Evolutionary conservation across 2,888 invertebrate species (phyloP).

Genomic region (Stomorhina lunata): DNA sequence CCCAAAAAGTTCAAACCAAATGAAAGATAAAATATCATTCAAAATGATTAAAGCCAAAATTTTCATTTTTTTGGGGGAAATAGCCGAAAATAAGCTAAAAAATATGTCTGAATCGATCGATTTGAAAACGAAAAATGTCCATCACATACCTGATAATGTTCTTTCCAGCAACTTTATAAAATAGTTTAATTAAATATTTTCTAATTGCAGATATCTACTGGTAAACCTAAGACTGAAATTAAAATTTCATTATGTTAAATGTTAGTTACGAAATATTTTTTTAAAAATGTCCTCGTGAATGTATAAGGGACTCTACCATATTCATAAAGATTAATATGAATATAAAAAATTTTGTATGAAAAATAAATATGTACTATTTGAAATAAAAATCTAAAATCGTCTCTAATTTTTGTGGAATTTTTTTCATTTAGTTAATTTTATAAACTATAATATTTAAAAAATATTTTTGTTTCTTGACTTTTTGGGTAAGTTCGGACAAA

Average conservation of each 20-base stretch:
- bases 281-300: conserved; percentile 2
- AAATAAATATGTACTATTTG: background rate
- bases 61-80: too few species aligned
- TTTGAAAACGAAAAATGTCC: too few species aligned
- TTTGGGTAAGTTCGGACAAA: too few species aligned
- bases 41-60: too few species aligned
- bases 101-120: too few species aligned
- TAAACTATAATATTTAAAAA: too few species aligned
- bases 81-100: too few species aligned
- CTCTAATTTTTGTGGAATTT: background rate
- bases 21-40: too few species aligned
- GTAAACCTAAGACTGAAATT: conserved; percentile 62
- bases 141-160: too few species aligned
- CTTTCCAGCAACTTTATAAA: too few species aligned
- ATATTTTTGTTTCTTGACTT: too few species aligned
- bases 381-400: background rate
- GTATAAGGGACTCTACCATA: conserved; percentile 35
- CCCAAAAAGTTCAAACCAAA: too few species aligned
- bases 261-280: conserved; percentile 15
- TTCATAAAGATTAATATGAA: conserved; percentile 33
- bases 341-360: conserved; percentile 28
- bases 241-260: conserved; percentile 58
- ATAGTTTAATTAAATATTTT: background rate
- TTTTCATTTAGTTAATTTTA: background rate
- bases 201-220: conserved; percentile 54